A percentile compares a stretch with the other conserved stretches of the same genome.
These are phyloP conservation scores for Rhizoglyphus robini DNA, from an alignment of 1,140 invertebrate species.

Conservation along the genomic window DNA sequence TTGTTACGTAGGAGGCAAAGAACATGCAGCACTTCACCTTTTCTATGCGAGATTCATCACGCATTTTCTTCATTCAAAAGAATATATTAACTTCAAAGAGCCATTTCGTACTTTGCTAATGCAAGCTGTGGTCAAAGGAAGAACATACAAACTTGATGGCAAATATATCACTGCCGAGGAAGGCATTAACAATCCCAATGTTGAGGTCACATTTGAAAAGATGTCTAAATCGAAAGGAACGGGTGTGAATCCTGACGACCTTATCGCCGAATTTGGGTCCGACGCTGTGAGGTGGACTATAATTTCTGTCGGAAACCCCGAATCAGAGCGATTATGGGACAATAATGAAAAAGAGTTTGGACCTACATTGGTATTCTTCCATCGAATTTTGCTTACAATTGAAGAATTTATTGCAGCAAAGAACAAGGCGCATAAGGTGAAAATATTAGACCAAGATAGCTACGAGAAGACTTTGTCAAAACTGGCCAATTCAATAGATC, in stretches of 20 bases:
- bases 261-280: conserved; percentile 65
- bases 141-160: conserved; percentile 63
- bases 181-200: conserved; percentile 33
- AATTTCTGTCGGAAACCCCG: conserved; percentile 67
- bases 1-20: conserved; percentile 90
- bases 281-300: conserved; percentile 76
- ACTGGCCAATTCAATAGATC: not conserved
- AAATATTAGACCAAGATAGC: not conserved
- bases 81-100: conserved; percentile 52
- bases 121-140: conserved; percentile 86
- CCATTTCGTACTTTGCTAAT: conserved; percentile 82
- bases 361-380: conserved; percentile 19
- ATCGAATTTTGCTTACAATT: conserved; percentile 21
- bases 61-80: conserved; percentile 73
- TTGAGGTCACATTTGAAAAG: conserved; percentile 76
- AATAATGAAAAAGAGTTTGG: conserved; percentile 20
- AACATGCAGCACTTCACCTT: conserved; percentile 88
- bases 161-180: conserved; percentile 61
- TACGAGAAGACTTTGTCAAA: not conserved
- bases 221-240: conserved; percentile 99
- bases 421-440: not conserved
- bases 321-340: conserved; percentile 63
- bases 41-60: conserved; percentile 91
- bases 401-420: conserved; percentile 19
- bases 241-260: conserved; percentile 76